Percentiles rank a stretch among this genome's conserved stretches.
Conservation (phyloP, 2,888 invertebrate species). For the Diabrotica balteata region DNA sequence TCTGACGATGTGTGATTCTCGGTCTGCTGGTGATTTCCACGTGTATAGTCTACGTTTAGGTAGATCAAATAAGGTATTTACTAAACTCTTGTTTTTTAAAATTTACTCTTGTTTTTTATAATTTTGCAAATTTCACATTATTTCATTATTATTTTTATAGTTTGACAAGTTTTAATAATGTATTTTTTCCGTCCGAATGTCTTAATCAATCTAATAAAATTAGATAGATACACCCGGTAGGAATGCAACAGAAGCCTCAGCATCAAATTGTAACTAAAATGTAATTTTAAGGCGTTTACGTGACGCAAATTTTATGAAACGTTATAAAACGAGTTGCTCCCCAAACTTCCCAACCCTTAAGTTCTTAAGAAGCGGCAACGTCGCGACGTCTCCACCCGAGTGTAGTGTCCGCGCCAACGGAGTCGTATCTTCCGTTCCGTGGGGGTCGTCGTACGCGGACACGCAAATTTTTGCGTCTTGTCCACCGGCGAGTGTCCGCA, state of each 20-base stretch:
- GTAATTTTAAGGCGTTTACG: conserved; percentile 14
- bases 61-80: too few relatives aligned
- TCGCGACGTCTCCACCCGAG: conserved; percentile 51
- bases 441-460: conserved; percentile 36
- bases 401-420: conserved; percentile 23
- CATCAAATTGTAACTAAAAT: conserved; percentile 14
- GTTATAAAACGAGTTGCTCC: conserved; percentile 19
- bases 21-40: too few relatives aligned
- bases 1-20: too few relatives aligned
- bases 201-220: too few relatives aligned
- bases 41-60: too few relatives aligned
- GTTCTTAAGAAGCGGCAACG: conserved; percentile 20
- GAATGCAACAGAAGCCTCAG: background rate
- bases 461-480: conserved; percentile 29
- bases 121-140: too few relatives aligned
- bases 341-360: conserved; percentile 7
- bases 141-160: too few relatives aligned
- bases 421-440: conserved; percentile 20
- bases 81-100: too few relatives aligned
- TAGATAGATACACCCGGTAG: too few relatives aligned
- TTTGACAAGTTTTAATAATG: too few relatives aligned
- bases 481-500: conserved; percentile 8
- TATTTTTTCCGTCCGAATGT: too few relatives aligned
- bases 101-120: too few relatives aligned
- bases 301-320: conserved; percentile 14